phyloP scores from a whole-genome alignment of 2,888 invertebrate species.

The Athrips mouffetella region DNA sequence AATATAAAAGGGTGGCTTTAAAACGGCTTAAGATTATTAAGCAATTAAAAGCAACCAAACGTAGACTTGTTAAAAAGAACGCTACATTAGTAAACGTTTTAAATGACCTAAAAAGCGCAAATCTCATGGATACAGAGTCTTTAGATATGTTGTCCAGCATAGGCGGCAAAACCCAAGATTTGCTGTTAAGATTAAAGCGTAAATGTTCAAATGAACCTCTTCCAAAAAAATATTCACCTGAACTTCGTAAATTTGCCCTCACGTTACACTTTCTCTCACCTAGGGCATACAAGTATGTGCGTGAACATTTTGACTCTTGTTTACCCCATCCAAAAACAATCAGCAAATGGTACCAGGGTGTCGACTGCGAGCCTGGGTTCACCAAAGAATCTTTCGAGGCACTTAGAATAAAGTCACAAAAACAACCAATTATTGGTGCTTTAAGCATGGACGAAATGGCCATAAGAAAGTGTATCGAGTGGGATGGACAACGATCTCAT shows the following conservation, averaged over 20 bases:
- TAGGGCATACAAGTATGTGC: slow-evolving; percentile 2
- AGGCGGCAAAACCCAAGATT: not conserved
- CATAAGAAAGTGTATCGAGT: slow-evolving; percentile 19
- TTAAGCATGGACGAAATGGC: slow-evolving; percentile 20
- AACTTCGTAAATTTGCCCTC: not conserved
- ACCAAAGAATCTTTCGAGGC: slow-evolving; percentile 18
- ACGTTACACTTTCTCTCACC: slow-evolving; percentile 4
- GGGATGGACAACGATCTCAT: slow-evolving; percentile 20
- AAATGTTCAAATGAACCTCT: not conserved
- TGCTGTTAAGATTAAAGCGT: not conserved
- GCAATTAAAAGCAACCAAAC: slow-evolving; percentile 3
- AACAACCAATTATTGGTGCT: slow-evolving; percentile 5
- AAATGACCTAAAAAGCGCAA: not conserved
- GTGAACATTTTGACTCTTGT: slow-evolving; percentile 8
- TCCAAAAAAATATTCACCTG: slow-evolving; percentile 3
- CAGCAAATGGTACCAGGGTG: slow-evolving; percentile 13
- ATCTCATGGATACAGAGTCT: slow-evolving; percentile 5
- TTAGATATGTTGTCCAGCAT: slow-evolving; percentile 1
- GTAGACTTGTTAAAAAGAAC: not conserved
- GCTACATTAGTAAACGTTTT: not conserved
- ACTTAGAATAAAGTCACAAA: slow-evolving; percentile 6
- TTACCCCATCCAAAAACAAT: slow-evolving; percentile 16
- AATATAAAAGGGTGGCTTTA: not conserved
- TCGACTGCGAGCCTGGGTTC: slow-evolving; percentile 17
- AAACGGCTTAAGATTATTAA: not conserved